phyloP scores from a whole-genome alignment of 2,888 invertebrate genomes.

The Mallateleia sp. region DNA sequence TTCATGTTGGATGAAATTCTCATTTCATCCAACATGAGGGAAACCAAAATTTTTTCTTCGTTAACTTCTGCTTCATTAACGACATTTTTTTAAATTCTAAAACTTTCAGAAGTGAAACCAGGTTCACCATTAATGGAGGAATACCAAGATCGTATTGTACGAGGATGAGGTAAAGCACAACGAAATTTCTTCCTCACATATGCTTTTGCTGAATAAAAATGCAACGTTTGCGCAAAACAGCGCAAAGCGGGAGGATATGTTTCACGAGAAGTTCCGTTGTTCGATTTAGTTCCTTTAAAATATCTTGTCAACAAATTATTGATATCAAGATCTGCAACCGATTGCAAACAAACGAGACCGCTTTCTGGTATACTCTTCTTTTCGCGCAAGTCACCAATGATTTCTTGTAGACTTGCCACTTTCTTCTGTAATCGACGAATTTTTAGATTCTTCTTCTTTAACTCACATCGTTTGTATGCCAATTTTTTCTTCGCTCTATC shows the following conservation, averaged over 20 bases:
- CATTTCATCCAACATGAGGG: conserved; percentile 59
- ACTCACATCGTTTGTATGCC: not conserved
- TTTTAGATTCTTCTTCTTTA: not conserved
- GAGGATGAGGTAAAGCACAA: not conserved
- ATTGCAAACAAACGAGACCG: not conserved
- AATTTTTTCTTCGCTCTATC: not conserved
- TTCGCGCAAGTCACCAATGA: not conserved
- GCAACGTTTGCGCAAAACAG: conserved; percentile 1
- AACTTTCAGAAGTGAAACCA: conserved; percentile 31
- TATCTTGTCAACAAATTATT: not conserved
- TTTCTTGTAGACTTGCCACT: not conserved
- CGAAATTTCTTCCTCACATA: conserved; percentile 19
- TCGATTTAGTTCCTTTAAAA: not conserved
- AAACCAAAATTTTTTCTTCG: conserved; percentile 9
- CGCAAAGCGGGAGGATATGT: conserved; percentile 22
- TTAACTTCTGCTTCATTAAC: not conserved
- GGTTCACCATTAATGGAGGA: conserved; percentile 25
- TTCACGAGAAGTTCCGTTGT: not conserved
- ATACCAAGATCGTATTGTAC: conserved; percentile 21
- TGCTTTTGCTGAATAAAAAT: conserved; percentile 30
- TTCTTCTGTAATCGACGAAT: not conserved
- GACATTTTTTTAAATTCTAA: not conserved
- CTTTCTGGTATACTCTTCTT: not conserved
- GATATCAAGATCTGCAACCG: not conserved
- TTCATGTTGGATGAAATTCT: too few species aligned